These are phyloP conservation scores for Fratercula arctica DNA, from an alignment of 2,797 vertebrate species.

Conservation along the genomic window DNA sequence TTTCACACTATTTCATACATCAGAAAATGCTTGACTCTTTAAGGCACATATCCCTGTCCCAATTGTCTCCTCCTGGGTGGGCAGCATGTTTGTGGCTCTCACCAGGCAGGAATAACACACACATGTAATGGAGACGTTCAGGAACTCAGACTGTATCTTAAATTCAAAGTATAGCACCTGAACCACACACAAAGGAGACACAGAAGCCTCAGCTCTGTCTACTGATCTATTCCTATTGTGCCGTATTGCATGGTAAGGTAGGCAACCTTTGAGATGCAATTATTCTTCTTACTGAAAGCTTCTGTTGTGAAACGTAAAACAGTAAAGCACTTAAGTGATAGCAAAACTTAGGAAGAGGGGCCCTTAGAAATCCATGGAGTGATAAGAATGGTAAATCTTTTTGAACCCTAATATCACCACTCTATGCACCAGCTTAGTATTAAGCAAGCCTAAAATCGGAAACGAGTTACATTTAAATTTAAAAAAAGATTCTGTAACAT, in stretches of 20 bases:
- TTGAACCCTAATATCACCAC: background rate
- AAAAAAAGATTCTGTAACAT: background rate
- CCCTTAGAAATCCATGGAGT: background rate
- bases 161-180: background rate
- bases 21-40: background rate
- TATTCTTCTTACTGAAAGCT: background rate
- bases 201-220: background rate
- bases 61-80: background rate
- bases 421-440: background rate
- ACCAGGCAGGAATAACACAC: background rate
- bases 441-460: background rate
- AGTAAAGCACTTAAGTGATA: background rate
- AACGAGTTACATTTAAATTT: background rate
- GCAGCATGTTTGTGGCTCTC: background rate
- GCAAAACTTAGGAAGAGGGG: background rate
- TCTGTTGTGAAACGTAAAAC: background rate
- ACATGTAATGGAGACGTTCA: background rate
- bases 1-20: background rate
- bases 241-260: background rate
- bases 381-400: background rate
- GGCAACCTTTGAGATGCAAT: background rate
- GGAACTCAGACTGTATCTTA: background rate
- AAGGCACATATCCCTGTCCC: background rate
- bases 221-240: background rate
- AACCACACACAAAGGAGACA: background rate